Percentiles rank a stretch among this genome's conserved stretches.
phyloP scores from a whole-genome alignment of 2,113 vertebrate genomes.

The Trachemys scripta region DNA sequence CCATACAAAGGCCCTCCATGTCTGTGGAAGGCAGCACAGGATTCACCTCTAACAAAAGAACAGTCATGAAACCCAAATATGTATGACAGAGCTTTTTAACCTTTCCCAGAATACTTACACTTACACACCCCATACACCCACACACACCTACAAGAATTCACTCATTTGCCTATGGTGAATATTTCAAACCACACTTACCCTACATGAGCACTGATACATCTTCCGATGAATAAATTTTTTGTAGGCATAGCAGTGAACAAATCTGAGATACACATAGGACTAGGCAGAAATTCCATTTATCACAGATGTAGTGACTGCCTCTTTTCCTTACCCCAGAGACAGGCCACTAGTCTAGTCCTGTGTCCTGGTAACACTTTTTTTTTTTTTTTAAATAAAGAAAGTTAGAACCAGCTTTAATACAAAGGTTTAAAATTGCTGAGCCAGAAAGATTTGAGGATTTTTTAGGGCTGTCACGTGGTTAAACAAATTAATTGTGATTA shows the following conservation, averaged over 20 bases:
- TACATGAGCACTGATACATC: not conserved
- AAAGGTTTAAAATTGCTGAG: slow-evolving; percentile 37
- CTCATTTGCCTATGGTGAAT: slow-evolving; percentile 9
- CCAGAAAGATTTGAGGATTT: not conserved
- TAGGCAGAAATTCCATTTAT: not conserved
- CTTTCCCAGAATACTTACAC: not conserved
- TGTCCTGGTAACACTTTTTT: slow-evolving; percentile 64
- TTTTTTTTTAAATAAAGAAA: no score
- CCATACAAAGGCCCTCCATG: not conserved
- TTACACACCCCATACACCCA: not conserved
- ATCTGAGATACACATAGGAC: slow-evolving; percentile 14
- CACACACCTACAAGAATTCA: not conserved
- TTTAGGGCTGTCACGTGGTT: no score
- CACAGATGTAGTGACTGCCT: slow-evolving; percentile 1
- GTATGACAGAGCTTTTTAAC: not conserved
- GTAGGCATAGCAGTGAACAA: not conserved
- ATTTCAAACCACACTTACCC: slow-evolving; percentile 4
- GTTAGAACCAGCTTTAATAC: slow-evolving; percentile 41
- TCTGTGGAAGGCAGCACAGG: not conserved
- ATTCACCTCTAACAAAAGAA: slow-evolving; percentile 8
- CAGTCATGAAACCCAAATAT: not conserved
- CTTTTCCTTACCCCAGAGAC: slow-evolving; percentile 8
- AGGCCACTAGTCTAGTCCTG: not conserved
- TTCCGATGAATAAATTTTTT: not conserved
- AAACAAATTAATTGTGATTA: no score